Evolutionary conservation across 2,113 vertebrate genomes (phyloP).

Genomic region (Lepisosteus osseus): DNA sequence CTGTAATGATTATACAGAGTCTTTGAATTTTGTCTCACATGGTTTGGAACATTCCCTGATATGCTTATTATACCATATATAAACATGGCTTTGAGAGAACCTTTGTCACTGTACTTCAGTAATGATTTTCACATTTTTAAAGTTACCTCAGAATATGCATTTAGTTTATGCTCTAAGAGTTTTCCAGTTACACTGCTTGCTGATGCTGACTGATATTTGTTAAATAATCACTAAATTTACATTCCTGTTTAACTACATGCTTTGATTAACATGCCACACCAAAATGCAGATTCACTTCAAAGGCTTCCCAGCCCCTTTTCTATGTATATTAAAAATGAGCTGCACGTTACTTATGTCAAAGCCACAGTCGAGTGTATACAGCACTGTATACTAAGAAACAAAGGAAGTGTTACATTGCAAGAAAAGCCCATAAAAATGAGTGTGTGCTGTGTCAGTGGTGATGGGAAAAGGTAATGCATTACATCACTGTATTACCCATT

Average conservation of each 20-base stretch:
- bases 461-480: no score
- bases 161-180: neutral
- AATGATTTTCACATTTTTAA: neutral
- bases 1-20: constrained; percentile 9
- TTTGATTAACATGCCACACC: constrained; percentile 12
- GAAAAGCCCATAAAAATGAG: no score
- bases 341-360: no score
- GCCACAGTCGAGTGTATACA: no score
- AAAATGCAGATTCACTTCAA: neutral
- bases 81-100: constrained; percentile 14
- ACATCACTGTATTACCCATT: no score
- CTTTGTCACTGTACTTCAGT: neutral
- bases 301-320: neutral
- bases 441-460: no score
- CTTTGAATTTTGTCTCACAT: constrained; percentile 1
- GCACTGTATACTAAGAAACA: no score
- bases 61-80: constrained; percentile 1
- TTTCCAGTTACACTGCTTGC: neutral
- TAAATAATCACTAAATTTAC: neutral
- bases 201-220: neutral
- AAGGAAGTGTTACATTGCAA: no score
- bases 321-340: no score
- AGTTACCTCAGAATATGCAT: neutral
- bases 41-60: neutral
- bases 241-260: constrained; percentile 18